phyloP scores from a whole-genome alignment of 30 jellyfish, hydroid and myxozoan species.

The Aurelia sp. region DNA sequence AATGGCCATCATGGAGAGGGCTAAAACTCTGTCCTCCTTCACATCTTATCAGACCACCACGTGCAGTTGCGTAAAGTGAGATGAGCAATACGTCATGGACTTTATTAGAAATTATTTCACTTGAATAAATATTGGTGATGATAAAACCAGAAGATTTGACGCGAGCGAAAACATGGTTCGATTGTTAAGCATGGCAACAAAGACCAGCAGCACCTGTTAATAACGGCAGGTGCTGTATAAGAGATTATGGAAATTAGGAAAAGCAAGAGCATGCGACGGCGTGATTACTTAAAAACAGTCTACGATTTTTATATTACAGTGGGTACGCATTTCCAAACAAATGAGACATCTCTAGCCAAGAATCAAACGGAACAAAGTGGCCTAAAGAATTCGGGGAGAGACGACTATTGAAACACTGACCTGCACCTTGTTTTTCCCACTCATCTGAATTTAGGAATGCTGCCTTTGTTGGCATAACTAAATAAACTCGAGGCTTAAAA shows the following conservation, averaged over 20 bases:
- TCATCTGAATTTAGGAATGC: background rate
- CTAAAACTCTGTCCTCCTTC: no score
- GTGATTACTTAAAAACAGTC: conserved; percentile 33
- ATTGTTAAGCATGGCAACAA: conserved; percentile 52
- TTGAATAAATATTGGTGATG: conserved; percentile 1
- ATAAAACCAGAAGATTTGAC: conserved; percentile 1
- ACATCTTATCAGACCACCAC: no score
- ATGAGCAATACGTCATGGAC: no score
- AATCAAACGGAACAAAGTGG: background rate
- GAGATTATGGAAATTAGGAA: conserved; percentile 28
- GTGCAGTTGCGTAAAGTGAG: no score
- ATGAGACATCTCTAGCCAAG: background rate
- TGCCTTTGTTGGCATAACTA: no score
- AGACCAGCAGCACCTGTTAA: conserved; percentile 57
- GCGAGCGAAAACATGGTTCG: conserved; percentile 41
- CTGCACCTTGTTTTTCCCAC: background rate
- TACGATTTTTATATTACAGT: conserved; percentile 6
- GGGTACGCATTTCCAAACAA: background rate
- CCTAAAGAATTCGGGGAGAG: background rate
- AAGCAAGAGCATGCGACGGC: conserved; percentile 54
- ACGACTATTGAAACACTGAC: no score
- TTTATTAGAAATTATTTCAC: background rate
- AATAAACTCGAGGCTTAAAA: no score
- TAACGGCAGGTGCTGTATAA: conserved; percentile 53
- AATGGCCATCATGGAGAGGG: no score